Evolutionary conservation across 2,113 vertebrate species (phyloP).

Genomic region (Stigmatopora argus): DNA sequence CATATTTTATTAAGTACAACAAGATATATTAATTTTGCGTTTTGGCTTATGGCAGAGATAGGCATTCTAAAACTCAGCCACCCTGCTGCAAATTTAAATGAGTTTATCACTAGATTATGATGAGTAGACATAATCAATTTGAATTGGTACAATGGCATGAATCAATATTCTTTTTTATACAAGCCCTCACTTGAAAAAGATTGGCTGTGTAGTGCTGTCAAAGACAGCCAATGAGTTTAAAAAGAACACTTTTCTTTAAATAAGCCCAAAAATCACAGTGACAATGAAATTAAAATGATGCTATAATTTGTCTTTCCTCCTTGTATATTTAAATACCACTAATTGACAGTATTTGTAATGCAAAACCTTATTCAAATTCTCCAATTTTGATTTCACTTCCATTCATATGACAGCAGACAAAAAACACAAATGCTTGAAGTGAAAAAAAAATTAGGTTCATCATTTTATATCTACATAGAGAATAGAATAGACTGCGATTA

Average conservation of each 20-base stretch:
- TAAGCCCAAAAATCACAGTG: background rate
- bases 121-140: too few relatives aligned
- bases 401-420: background rate
- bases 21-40: too few relatives aligned
- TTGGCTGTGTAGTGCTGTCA: too few relatives aligned
- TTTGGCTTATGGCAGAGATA: too few relatives aligned
- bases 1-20: background rate
- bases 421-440: background rate
- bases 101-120: constrained; percentile 16
- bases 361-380: background rate
- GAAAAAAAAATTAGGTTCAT: too few relatives aligned
- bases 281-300: background rate
- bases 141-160: too few relatives aligned
- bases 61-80: too few relatives aligned
- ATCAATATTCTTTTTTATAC: too few relatives aligned
- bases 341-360: background rate
- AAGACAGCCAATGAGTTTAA: background rate
- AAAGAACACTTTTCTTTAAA: background rate
- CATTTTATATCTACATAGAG: too few relatives aligned
- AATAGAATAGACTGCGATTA: too few relatives aligned
- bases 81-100: background rate
- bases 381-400: background rate
- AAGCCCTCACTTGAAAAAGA: too few relatives aligned
- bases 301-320: background rate
- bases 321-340: background rate